phyloP scores from a whole-genome alignment of 2,888 invertebrate species.

The Tachina lurida region DNA sequence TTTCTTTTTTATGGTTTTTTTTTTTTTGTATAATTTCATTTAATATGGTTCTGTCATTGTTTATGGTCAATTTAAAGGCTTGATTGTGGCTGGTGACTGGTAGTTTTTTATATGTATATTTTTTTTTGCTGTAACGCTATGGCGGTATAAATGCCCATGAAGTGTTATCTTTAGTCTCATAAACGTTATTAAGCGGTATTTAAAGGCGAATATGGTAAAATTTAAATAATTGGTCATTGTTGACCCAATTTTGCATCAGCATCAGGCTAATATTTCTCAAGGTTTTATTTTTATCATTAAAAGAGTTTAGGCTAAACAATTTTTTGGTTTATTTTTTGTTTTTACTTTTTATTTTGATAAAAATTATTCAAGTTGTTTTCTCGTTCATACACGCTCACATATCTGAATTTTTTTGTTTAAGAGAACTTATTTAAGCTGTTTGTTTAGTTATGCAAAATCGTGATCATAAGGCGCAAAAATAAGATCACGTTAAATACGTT shows the following conservation, averaged over 20 bases:
- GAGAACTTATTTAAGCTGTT: constrained; percentile 53
- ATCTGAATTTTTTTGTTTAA: background rate
- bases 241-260: constrained; percentile 77
- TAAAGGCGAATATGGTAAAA: constrained; percentile 54
- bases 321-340: constrained; percentile 1
- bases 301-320: too few relatives aligned
- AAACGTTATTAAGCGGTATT: constrained; percentile 61
- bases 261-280: too few relatives aligned
- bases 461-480: constrained; percentile 82
- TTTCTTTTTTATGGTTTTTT: constrained; percentile 22
- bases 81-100: constrained; percentile 26
- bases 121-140: background rate
- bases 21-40: constrained; percentile 62
- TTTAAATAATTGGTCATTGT: constrained; percentile 71
- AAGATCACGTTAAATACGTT: constrained; percentile 79
- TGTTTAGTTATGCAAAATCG: constrained; percentile 74
- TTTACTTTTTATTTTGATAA: constrained; percentile 11
- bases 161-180: constrained; percentile 60
- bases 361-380: background rate
- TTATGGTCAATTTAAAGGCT: constrained; percentile 62
- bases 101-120: background rate
- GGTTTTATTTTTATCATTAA: too few relatives aligned
- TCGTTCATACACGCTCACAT: background rate
- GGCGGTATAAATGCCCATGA: constrained; percentile 43
- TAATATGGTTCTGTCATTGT: constrained; percentile 69